phyloP scores from a whole-genome alignment of 2,888 invertebrate genomes.

The Neoscelio sp. region DNA sequence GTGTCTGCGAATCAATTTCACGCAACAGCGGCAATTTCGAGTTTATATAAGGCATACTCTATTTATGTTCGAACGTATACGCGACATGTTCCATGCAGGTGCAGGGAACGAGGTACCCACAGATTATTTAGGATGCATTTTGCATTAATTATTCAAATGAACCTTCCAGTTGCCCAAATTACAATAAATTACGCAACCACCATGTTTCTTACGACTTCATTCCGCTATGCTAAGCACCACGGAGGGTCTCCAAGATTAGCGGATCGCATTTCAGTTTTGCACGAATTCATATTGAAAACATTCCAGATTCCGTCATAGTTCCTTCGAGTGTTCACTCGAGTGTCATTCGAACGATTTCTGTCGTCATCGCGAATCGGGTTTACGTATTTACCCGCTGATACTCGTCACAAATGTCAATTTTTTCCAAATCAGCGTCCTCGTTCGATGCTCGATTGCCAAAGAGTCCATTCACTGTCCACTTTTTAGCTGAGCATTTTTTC shows the following conservation, averaged over 20 bases:
- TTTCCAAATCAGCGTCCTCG: no score
- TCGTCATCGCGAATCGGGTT: no score
- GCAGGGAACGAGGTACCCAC: constrained; percentile 77
- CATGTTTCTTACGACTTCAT: constrained; percentile 70
- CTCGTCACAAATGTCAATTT: no score
- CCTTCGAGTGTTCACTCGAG: constrained; percentile 11
- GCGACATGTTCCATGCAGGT: constrained; percentile 76
- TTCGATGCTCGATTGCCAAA: no score
- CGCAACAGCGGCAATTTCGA: constrained; percentile 78
- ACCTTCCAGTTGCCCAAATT: constrained; percentile 75
- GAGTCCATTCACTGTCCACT: no score
- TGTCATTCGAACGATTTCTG: no score
- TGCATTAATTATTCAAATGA: constrained; percentile 82
- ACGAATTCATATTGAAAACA: constrained; percentile 42
- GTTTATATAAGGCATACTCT: constrained; percentile 69
- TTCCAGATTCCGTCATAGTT: not conserved
- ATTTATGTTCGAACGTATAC: constrained; percentile 68
- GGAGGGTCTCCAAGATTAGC: constrained; percentile 59
- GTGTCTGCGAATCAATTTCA: constrained; percentile 76
- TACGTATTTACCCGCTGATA: no score
- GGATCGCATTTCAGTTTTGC: constrained; percentile 72
- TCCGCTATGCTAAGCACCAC: constrained; percentile 63
- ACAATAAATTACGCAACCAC: constrained; percentile 77
- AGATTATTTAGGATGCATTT: constrained; percentile 81
- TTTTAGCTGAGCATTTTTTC: no score